Evolutionary conservation across 2,888 invertebrate genomes (phyloP), one percentile per base, ranked within the genome.

Genomic region (Lepeophtheirus nordmannii): DNA sequence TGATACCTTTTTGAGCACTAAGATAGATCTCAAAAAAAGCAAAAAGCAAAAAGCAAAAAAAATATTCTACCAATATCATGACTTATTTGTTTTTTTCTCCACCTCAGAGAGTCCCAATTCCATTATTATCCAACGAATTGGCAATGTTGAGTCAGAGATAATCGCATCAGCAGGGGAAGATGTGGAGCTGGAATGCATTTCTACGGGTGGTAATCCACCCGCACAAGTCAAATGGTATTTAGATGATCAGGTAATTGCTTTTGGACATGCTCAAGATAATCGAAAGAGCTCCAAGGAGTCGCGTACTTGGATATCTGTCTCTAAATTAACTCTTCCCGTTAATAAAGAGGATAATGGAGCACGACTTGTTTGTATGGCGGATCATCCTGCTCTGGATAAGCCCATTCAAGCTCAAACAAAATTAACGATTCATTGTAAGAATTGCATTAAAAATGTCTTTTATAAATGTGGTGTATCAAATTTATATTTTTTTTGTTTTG

Each of bases 231-330:
- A 22, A 10, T 66, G 66, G 66, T 66, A 17, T 40, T 17, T 58
- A 17, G 41, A 41, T 30, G 60, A 60, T 39, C 39, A 66, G 30
- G 46, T 22, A 17, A 40, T 66, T 14, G 14, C 37, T 8, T 22
- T 39, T 23, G 46, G 59, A 40, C 66, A 66, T n/a, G 41, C 66
- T 12, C 66, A 66, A 30, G 66, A 66, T 17, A 66, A 66, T 40
- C 17, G 22, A n/a, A 22, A 37, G 7, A 37, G 30, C 37, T 56
- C 56, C 53, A 46, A 53, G 10, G 38, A 37, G 37, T 22, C 60
- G 11, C 20, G 66, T 10, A 60, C 66, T 10, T 66, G 66, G 66
- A 66, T 23, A 8, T 59, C 66, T 14, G 37, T 66, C 22, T 66
- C 66, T 37, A 59, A 58, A 46, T 22, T 66, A n/a, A 40, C 30